Base-by-base conservation (phyloP, 2,888 invertebrate species). In the Platycheirus rosarum region DNA sequence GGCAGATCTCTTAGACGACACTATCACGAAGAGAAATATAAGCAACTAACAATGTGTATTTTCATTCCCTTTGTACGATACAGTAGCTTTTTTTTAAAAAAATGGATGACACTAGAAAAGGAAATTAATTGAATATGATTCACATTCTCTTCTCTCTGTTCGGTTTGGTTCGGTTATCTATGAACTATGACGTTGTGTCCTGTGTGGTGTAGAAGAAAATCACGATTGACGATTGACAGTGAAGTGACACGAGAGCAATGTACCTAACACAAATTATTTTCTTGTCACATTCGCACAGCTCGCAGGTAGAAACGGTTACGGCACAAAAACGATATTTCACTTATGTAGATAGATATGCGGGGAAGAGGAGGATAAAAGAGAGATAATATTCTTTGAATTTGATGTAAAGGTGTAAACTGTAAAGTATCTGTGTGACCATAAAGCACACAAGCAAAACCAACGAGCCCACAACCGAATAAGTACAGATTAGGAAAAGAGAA, bases 121-220 rank as follows among this genome's bases (percentile, higher is more conserved):
- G 14, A 23, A 35, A n/a, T 74, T 71, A 48, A 35, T 40, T 63
- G 13, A 40, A 40, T 40, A 26, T 57, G 57, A 40, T 57, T 57
- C 57, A 57, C 23, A 16, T 73, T 68, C 51, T 62, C 60, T 55
- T 7, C 18, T 60, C 42, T 57, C 42, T 42, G 9, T 51, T 14
- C 62, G 55, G 65, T 71, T 3, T 8, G 18, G 26, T 37, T 68
- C 40, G 55, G 75, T 66, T 80, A 76, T 71, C 70, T 75, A 42
- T 80, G 74, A 75, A 66, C 70, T 75, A 42, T 80, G 74, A 76
- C 60, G 76, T 80, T 65, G 53, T 62, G 23, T 32, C 1, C 26
- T 32, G 1, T 13, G 37, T 23, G n/a, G 49, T 18, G 40, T 23
- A 18, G 49, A 46, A 51, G 51, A 70, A 65, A 79, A 60, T 60